phyloP scores from a whole-genome alignment of 37 sponge, comb jelly and placozoan genomes.

The Beroe forskalii region DNA sequence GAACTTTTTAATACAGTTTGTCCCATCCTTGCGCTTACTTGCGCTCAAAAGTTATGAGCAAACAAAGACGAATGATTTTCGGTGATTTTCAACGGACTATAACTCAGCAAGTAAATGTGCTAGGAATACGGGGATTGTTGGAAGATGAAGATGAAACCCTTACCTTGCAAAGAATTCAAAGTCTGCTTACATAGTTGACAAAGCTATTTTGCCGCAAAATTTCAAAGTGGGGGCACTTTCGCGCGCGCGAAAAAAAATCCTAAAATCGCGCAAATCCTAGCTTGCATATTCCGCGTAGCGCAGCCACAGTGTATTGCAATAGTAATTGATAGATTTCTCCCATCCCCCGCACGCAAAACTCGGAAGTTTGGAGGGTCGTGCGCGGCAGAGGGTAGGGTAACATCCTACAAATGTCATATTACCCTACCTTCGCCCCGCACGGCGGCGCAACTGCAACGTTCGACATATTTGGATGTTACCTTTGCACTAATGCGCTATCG shows the following conservation, averaged over 20 bases:
- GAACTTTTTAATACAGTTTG: background rate
- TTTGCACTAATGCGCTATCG: no score
- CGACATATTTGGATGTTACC: no score
- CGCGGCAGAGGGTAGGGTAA: no score
- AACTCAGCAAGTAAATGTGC: background rate
- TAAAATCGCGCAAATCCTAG: background rate
- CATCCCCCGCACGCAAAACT: no score
- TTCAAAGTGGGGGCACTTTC: background rate
- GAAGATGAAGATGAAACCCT: background rate
- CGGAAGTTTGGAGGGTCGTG: no score
- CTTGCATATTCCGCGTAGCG: background rate
- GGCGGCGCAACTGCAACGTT: no score
- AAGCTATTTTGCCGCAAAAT: no score
- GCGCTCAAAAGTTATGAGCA: background rate
- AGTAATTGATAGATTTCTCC: no score
- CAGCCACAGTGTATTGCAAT: background rate
- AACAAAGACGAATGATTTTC: background rate
- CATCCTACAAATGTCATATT: no score
- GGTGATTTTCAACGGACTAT: background rate
- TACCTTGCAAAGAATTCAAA: background rate
- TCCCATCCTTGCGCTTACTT: background rate
- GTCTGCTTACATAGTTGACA: background rate
- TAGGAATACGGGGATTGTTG: background rate
- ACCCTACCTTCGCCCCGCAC: no score
- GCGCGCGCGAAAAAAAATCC: background rate